Percentiles rank a stretch among this genome's conserved stretches.
These are phyloP conservation scores for Ahaetulla prasina DNA, from an alignment of 2,113 vertebrate species.

Conservation along the genomic window DNA sequence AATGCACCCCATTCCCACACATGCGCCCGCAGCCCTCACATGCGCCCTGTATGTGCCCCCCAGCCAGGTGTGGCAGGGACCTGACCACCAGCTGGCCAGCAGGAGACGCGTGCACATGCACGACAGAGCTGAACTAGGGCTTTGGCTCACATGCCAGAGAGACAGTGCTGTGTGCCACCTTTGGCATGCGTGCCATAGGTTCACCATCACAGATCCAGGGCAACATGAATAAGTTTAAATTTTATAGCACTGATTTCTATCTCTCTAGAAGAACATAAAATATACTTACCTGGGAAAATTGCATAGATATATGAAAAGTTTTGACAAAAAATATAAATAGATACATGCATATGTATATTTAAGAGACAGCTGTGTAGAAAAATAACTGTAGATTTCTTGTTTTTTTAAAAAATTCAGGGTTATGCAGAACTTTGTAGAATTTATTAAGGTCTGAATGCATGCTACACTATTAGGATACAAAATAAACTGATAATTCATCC, in stretches of 20 bases:
- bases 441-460: not conserved
- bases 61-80: too few species aligned
- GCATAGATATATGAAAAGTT: not conserved
- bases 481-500: not conserved
- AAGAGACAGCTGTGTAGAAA: not conserved
- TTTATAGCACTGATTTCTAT: not conserved
- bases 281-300: not conserved
- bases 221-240: not conserved
- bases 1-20: too few species aligned
- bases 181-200: too few species aligned
- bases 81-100: too few species aligned
- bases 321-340: not conserved
- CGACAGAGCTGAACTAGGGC: too few species aligned
- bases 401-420: not conserved
- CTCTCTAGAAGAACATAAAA: not conserved
- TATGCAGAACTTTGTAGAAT: not conserved
- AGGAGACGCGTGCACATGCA: too few species aligned
- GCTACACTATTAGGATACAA: not conserved
- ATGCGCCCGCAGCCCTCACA: too few species aligned
- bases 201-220: not conserved
- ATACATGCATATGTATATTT: not conserved
- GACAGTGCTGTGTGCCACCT: too few species aligned
- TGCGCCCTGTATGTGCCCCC: too few species aligned
- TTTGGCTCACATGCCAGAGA: too few species aligned
- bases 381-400: not conserved